These are phyloP conservation scores for Oncorhynchus keta DNA, from an alignment of 2,113 vertebrate species.

Conservation along the genomic window DNA sequence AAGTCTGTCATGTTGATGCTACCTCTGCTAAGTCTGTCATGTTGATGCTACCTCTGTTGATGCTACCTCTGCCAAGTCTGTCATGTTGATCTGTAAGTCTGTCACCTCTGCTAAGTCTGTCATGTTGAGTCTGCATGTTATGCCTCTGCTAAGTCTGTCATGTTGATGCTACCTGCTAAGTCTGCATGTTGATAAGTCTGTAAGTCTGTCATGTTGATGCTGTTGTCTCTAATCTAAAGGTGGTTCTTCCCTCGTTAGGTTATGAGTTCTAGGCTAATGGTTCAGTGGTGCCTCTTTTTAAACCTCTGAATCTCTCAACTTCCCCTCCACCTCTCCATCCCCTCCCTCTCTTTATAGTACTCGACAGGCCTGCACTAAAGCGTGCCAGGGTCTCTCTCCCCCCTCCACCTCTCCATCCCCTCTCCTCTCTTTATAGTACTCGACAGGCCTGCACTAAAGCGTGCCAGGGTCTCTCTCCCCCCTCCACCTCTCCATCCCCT, in stretches of 20 bases:
- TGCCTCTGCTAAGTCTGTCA: no score
- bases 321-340: neutral
- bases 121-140: no score
- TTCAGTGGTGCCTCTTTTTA: neutral
- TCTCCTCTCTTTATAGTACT: neutral
- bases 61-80: neutral
- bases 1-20: no score
- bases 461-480: neutral
- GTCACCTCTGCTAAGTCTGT: no score
- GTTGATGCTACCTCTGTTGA: neutral
- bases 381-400: neutral
- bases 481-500: no score
- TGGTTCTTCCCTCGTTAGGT: no score
- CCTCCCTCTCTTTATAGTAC: constrained; percentile 1
- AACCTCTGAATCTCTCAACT: neutral
- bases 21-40: no score
- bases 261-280: neutral
- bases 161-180: no score
- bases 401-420: neutral
- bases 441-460: neutral
- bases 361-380: neutral
- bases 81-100: no score
- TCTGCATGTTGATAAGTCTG: no score
- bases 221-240: no score
- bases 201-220: no score